Percentiles rank a stretch among this genome's conserved stretches.
phyloP scores from a whole-genome alignment of 2,797 vertebrate species.

The Pantherophis alleghaniensis region DNA sequence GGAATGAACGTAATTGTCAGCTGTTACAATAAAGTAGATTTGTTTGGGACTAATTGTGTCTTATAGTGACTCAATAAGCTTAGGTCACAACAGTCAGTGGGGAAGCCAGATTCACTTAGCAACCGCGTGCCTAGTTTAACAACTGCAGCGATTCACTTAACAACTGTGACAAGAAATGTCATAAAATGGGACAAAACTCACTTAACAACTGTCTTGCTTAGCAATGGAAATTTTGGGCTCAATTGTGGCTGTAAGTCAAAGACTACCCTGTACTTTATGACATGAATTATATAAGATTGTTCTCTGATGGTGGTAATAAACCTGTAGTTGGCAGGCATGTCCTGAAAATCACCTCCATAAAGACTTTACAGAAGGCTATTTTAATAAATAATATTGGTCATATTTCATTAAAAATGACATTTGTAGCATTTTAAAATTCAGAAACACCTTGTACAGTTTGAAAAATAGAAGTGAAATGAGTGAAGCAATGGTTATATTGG shows the following conservation, averaged over 20 bases:
- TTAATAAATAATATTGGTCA: neutral
- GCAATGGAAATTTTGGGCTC: neutral
- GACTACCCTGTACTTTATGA: neutral
- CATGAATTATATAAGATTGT: neutral
- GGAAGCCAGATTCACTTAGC: neutral
- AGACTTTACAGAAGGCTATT: neutral
- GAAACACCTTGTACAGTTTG: neutral
- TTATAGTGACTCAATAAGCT: too few relatives aligned
- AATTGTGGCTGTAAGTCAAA: neutral
- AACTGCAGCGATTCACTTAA: neutral
- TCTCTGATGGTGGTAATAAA: neutral
- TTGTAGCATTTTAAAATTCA: conserved; percentile 15
- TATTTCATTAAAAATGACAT: neutral
- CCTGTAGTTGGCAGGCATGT: neutral
- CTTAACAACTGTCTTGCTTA: neutral
- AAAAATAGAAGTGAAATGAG: neutral
- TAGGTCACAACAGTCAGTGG: too few relatives aligned
- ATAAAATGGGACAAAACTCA: neutral
- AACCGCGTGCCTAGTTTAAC: neutral
- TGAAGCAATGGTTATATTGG: neutral
- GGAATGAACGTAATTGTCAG: too few relatives aligned
- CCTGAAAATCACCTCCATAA: neutral
- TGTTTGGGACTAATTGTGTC: too few relatives aligned
- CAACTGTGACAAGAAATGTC: neutral
- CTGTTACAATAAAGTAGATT: too few relatives aligned